Evolutionary conservation across 1,140 invertebrate species (phyloP), one percentile per base, ranked within the genome.

Genomic region (Camponotus vicinus): DNA sequence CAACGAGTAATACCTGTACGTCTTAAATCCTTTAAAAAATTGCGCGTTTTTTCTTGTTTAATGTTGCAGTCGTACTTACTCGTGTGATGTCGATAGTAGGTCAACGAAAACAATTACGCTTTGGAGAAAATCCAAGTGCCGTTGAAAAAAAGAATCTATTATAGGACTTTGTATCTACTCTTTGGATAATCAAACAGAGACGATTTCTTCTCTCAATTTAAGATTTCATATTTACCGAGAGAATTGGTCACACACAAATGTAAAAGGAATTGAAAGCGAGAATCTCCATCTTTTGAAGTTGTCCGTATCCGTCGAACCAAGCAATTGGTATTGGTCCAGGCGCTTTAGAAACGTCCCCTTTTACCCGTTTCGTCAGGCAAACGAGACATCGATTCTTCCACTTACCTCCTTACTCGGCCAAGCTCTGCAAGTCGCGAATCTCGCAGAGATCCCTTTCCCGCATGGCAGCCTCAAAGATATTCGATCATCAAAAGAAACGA

Each of bases 271-370:
- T 89, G 86, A 87, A 90, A 66, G 59, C 49, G n/a, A 9, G 13
- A 3, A 32, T 64, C 49, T 52, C 34, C 42, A 57, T 63, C 67
- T 66, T 90, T 90, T 88, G 88, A 90, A n/a, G 45, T 67, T 66
- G 76, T 69, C 67, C 61, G 59, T 82, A 63, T 82, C 59, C 76
- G 59, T 61, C 49, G 80, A 85, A 88, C 70, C 86, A 75, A 18
- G 8, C 80, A 86, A 90, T 90, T 90, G 80, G 42, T 90, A 69
- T 88, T 61, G 86, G 80, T 80, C 61, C 86, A 70, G 42, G 45
- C 63, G 55, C 57, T 71, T 75, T 37, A 55, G 63, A 85, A 78
- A 89, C 79, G 80, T 67, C 76, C 75, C 40, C 67, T 77, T 90
- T 90, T 90, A 90, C 87, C 73, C 69, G 63, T 82, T 32, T 63